These are phyloP conservation scores for Eulacestoma nigropectus DNA, from an alignment of 2,113 vertebrate genomes.

Conservation along the genomic window DNA sequence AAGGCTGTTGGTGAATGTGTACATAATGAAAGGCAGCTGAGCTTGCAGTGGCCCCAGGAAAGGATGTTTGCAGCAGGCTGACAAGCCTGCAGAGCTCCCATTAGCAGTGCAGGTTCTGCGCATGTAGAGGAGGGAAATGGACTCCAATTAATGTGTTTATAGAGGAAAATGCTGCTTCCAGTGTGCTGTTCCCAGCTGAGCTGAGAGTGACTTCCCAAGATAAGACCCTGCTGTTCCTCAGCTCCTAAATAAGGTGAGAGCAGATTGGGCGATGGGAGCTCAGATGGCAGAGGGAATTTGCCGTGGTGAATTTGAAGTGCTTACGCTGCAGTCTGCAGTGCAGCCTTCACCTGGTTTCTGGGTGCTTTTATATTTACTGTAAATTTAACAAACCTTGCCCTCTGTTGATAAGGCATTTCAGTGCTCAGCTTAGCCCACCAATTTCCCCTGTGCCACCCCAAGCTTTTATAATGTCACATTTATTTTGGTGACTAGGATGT, in stretches of 20 bases:
- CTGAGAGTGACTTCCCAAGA: constrained; percentile 26
- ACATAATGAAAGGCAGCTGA: not conserved
- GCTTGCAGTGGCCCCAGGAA: not conserved
- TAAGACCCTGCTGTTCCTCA: constrained; percentile 33
- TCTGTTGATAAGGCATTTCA: constrained; percentile 40
- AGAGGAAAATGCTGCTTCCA: constrained; percentile 1
- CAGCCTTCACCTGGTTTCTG: constrained; percentile 1
- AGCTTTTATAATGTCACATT: not conserved
- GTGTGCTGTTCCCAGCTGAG: not conserved
- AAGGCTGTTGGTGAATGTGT: not conserved
- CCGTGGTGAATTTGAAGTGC: constrained; percentile 33
- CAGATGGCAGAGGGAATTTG: constrained; percentile 23
- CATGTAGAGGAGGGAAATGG: not conserved
- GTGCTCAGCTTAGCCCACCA: not conserved
- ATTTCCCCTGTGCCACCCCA: not conserved
- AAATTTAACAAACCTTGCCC: constrained; percentile 16
- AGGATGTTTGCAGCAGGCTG: not conserved
- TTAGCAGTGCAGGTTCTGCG: not conserved
- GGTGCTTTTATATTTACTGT: not conserved
- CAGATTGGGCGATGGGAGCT: not conserved
- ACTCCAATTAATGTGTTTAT: constrained; percentile 13
- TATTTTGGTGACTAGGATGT: not conserved
- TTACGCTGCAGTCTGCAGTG: constrained; percentile 7
- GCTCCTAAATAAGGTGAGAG: not conserved
- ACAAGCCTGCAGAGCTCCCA: not conserved